A percentile compares a stretch with the other conserved stretches of the same genome.
Conservation (phyloP, 2,797 vertebrate genomes). For the Carduelis carduelis region DNA sequence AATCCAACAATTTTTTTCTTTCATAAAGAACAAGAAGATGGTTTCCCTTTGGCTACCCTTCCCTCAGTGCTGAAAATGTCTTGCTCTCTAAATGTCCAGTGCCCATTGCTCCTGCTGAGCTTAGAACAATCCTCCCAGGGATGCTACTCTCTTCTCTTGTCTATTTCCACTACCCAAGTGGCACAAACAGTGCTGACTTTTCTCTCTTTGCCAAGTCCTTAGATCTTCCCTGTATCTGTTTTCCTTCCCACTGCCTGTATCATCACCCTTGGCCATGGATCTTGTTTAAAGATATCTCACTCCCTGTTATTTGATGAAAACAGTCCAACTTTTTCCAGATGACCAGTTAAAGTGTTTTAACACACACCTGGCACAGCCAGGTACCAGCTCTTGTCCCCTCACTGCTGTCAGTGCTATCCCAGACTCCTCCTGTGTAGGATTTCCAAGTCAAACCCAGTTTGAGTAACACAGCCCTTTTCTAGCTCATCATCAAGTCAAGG, state of each 20-base stretch:
- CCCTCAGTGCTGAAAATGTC: neutral
- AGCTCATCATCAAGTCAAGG: neutral
- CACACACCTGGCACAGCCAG: neutral
- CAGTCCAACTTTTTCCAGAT: neutral
- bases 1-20: neutral
- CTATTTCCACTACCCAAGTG: neutral
- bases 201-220: neutral
- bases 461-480: neutral
- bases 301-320: neutral
- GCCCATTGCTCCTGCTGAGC: neutral
- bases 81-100: neutral
- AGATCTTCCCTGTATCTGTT: neutral
- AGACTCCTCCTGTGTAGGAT: neutral
- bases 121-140: neutral
- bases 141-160: neutral
- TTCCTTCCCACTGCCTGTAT: neutral
- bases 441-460: neutral
- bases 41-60: neutral
- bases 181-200: neutral
- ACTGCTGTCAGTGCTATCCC: rapidly evolving
- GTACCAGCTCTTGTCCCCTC: neutral
- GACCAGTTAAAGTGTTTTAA: neutral
- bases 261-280: neutral
- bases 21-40: neutral
- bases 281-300: neutral